These are phyloP conservation scores for Microcebus murinus DNA, from an alignment of 2,113 vertebrate genomes.

Conservation along the genomic window DNA sequence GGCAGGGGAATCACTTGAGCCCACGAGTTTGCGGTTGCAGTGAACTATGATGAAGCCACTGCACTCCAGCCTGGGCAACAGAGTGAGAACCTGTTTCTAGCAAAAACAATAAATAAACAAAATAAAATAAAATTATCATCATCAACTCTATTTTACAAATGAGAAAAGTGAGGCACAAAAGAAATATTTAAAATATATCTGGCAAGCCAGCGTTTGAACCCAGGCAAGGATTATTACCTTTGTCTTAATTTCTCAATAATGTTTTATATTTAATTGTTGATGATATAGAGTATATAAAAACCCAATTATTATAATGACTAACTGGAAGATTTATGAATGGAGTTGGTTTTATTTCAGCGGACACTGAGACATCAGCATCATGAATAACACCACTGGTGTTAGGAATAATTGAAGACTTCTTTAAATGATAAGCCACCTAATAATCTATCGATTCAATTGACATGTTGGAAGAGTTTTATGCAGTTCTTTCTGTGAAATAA, in stretches of 20 bases:
- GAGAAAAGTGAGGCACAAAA: not conserved
- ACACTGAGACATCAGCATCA: constrained; percentile 15
- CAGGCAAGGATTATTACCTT: not conserved
- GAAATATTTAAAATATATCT: not conserved
- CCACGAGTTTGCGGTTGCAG: not conserved
- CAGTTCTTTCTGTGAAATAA: constrained; percentile 18
- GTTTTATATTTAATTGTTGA: not conserved
- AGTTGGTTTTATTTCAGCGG: not conserved
- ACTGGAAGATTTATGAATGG: not conserved
- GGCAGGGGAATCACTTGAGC: not conserved
- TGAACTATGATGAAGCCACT: not conserved
- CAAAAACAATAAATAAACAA: no score
- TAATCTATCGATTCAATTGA: constrained; percentile 7
- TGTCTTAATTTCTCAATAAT: constrained; percentile 12
- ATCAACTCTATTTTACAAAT: constrained; percentile 4
- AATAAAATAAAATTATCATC: not conserved
- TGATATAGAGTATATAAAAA: not conserved
- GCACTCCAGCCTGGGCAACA: not conserved
- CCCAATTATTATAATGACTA: not conserved
- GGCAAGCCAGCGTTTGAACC: not conserved
- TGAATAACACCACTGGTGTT: not conserved
- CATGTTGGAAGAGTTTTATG: not conserved
- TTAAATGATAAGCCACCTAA: not conserved
- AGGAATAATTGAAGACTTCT: constrained; percentile 25
- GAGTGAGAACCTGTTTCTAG: no score